These are phyloP conservation scores for Okamejei kenojei DNA, from an alignment of 2,797 vertebrate species.

Conservation along the genomic window DNA sequence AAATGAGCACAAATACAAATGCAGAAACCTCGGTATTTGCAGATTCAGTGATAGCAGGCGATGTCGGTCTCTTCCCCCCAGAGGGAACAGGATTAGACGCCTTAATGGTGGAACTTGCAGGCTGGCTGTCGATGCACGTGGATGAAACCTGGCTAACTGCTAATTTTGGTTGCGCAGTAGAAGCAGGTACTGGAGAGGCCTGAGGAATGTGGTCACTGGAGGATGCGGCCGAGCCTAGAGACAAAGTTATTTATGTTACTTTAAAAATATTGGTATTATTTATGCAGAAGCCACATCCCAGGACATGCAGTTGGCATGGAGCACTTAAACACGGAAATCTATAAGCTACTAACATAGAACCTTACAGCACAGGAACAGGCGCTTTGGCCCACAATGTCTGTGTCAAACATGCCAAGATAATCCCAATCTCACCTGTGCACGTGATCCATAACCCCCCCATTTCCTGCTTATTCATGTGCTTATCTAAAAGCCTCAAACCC, in stretches of 20 bases:
- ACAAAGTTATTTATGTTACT: not conserved
- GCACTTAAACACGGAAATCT: no score
- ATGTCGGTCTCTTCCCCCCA: constrained; percentile 60
- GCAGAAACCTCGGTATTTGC: constrained; percentile 59
- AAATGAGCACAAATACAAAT: not conserved
- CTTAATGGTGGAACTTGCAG: constrained; percentile 59
- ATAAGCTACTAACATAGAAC: no score
- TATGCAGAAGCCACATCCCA: not conserved
- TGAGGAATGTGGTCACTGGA: constrained; percentile 71
- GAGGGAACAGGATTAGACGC: constrained; percentile 54
- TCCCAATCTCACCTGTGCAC: no score
- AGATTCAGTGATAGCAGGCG: constrained; percentile 61
- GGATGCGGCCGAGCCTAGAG: constrained; percentile 51
- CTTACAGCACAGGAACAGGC: no score
- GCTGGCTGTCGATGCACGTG: constrained; percentile 60
- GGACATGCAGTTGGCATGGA: no score
- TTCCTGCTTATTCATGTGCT: no score
- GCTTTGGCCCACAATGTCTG: no score
- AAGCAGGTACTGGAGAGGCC: constrained; percentile 64
- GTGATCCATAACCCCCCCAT: no score
- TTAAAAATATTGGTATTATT: not conserved
- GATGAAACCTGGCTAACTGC: constrained; percentile 59
- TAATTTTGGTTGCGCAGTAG: constrained; percentile 62
- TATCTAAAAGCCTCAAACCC: no score
- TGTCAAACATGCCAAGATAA: no score